Base-by-base conservation (phyloP, 2,113 vertebrate species). In the Zingel zingel region DNA sequence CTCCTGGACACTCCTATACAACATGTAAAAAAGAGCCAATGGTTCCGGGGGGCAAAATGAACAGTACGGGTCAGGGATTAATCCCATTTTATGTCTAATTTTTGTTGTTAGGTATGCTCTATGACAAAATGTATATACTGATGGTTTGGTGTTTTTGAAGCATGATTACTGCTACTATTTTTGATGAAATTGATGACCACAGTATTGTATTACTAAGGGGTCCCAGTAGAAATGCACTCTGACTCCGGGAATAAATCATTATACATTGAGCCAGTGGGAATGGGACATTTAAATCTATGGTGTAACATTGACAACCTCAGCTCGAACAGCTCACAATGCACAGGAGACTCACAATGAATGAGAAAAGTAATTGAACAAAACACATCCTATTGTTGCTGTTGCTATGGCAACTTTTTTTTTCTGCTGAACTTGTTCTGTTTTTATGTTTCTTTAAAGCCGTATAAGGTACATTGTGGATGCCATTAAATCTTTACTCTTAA, bases 371-470 rank as follows among this genome's bases (percentile, higher is more conserved):
- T 19, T 71, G 47, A 67, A 65, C 68, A 65, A 69, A 83, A 45
- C 62, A 39, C 25, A 66, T 58, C 16, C 51, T 14, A 23, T 74
- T 66, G 73, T 74, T 81, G 65, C 69, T 66, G 73, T 74, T 81
- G 65, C 74, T 71, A 75, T 81, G 48, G 57, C 59, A 81, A 83
- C 81, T 50, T 76, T 56, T 33, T 33, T 54, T 79, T 67, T 43
- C 11, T 2, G 6, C 25, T 54, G 4, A 65, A 15, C 36, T 16
- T 4, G 4, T 27, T n/a, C 15, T 51, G 47, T 51, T 48, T 83
- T 48, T 19, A 23, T 77, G 23, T 11, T 25, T 43, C 27, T 63
- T 74, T 68, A 45, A 16, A 64, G 21, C n/a, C 30, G 21, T 7
- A 36, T 43, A 19, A 57, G 1, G 18, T 59, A 18, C 23, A 45